Conservation (phyloP, 2,113 vertebrate species). For the Gorsachius goisagi region DNA sequence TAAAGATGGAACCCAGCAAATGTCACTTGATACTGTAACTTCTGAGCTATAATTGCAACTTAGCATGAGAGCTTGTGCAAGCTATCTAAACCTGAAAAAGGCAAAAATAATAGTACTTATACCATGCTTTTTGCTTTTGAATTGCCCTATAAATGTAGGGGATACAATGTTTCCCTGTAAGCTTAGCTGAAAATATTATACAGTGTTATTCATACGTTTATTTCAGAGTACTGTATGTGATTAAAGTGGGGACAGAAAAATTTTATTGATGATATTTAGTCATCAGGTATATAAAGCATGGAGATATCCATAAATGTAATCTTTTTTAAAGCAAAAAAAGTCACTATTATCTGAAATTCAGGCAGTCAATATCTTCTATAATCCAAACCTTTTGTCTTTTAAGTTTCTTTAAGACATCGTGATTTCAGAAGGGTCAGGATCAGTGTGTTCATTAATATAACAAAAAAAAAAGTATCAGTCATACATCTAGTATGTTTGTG, state of each 20-base stretch:
- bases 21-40: neutral
- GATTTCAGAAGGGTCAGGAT: neutral
- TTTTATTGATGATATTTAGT: neutral
- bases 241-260: neutral
- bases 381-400: neutral
- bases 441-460: neutral
- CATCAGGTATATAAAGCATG: neutral
- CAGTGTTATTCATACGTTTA: neutral
- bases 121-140: neutral
- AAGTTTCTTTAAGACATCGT: neutral
- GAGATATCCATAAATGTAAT: neutral
- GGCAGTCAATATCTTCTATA: neutral
- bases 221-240: neutral
- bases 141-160: neutral
- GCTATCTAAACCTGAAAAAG: neutral
- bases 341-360: neutral
- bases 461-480: neutral
- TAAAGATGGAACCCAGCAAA: neutral
- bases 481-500: neutral
- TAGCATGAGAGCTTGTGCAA: neutral
- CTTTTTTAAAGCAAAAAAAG: neutral
- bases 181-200: conserved; percentile 28
- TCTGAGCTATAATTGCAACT: neutral
- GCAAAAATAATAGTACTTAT: neutral
- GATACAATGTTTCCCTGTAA: neutral